Evolutionary conservation across 2,113 vertebrate species (phyloP).

Genomic region (Proterorhinus semilunaris): DNA sequence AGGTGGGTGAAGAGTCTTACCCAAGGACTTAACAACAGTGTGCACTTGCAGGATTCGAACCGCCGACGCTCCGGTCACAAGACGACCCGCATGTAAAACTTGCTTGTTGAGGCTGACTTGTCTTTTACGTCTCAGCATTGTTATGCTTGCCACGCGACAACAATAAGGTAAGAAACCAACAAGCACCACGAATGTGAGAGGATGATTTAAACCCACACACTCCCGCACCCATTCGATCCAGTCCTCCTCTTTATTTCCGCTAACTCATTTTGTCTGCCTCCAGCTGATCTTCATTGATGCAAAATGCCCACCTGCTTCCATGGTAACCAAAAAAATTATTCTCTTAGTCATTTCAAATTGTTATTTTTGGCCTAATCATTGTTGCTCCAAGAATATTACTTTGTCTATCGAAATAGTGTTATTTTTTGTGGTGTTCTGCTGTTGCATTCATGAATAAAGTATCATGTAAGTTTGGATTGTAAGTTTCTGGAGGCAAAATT

Average conservation of each 20-base stretch:
- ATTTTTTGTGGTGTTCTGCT: no score
- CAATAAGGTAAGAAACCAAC: background rate
- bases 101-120: no score
- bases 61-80: no score
- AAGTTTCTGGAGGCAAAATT: background rate
- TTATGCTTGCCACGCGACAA: background rate
- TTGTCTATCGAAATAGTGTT: background rate
- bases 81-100: no score
- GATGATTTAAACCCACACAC: background rate
- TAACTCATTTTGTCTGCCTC: background rate
- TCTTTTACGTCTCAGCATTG: background rate
- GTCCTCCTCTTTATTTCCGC: constrained; percentile 1
- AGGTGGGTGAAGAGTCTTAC: no score
- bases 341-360: background rate
- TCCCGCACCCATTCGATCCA: background rate
- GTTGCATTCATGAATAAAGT: no score
- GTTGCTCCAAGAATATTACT: background rate
- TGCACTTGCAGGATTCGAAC: no score
- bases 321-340: background rate
- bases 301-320: constrained; percentile 7
- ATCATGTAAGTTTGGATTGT: background rate
- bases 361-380: constrained; percentile 3
- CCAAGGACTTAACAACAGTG: no score
- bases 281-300: background rate
- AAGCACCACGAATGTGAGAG: background rate